These are phyloP conservation scores for Habropoda laboriosa DNA, from an alignment of 1,140 invertebrate genomes.

Conservation along the genomic window DNA sequence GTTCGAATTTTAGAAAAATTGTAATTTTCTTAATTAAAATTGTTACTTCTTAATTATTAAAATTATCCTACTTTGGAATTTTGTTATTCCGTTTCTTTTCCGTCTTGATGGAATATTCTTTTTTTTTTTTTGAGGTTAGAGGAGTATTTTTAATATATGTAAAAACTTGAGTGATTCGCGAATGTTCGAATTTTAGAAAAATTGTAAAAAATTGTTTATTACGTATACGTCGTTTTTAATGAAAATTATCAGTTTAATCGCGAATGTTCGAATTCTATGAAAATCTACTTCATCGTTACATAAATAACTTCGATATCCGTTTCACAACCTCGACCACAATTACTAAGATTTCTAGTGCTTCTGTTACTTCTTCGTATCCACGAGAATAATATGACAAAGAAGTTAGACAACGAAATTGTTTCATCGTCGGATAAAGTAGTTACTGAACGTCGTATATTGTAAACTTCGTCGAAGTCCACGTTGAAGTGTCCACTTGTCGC, in stretches of 20 bases:
- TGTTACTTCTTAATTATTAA: too few species aligned
- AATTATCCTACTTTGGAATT: conserved; percentile 50
- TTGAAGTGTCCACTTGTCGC: not conserved
- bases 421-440: not conserved
- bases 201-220: too few species aligned
- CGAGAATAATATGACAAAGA: not conserved
- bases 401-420: conserved; percentile 1
- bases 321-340: not conserved
- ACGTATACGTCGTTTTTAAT: too few species aligned
- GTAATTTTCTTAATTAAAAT: too few species aligned
- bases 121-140: not conserved
- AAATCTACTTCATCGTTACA: too few species aligned
- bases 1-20: too few species aligned
- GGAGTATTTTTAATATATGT: too few species aligned
- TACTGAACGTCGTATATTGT: not conserved
- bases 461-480: not conserved
- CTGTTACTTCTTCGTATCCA: not conserved
- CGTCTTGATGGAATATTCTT: not conserved
- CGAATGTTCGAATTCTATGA: too few species aligned
- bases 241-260: too few species aligned
- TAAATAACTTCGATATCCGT: not conserved
- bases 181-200: too few species aligned
- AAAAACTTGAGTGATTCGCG: too few species aligned
- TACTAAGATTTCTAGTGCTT: not conserved
- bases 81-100: conserved; percentile 2